Base-by-base conservation (phyloP, 2,888 invertebrate genomes). In the Heteromurus nitidus region DNA sequence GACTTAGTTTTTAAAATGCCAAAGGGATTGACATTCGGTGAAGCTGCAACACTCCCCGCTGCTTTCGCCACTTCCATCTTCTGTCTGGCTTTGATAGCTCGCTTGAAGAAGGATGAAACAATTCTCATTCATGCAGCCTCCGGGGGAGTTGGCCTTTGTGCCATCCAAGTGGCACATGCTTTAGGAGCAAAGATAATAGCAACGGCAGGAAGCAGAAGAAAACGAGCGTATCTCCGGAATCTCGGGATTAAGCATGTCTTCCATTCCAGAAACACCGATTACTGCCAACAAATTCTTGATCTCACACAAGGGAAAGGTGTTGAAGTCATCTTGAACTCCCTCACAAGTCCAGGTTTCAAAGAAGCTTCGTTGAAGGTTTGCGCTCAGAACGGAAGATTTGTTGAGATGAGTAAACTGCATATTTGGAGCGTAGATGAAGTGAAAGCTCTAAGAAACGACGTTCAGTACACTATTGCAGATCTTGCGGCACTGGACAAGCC, bases 161-260 rank as follows among this genome's bases (percentile, higher is more conserved):
- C 74, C 3, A 68, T 80, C 0, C 80, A 80, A 69, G 55, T 80
- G 0, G 73, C 73, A 1, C 67, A 74, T n/a, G 11, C 42, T 1
- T 30, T 74, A 26, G 80, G 80, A 11, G 80, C 74, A 3, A 68
- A 68, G 24, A 55, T 81, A 13, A 75, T 81, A 18, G 81, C 31
- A 5, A 81, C 81, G 0, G 81, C 81, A 3, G 81, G 81, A 64
- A 70, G 55, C 31, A 13, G 64, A 11, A 53, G 81, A 24, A 81
- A 81, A 28, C 58, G 81, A 16, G 20, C 69, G 13, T 70, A 69
- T 31, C 36, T 81, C 13, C 22, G 75, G n/a, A 67, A 55, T 67
- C 5, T 83, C 16, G 83, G 83, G 2, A 36, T 83, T 50, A 30
- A 72, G 31, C 60, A 83, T 28, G 77, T 83, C n/a, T n/a, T n/a